Percentiles rank a stretch among this genome's conserved stretches.
phyloP scores from a whole-genome alignment of 1,140 invertebrate genomes.

The Sminthurinus signatus region DNA sequence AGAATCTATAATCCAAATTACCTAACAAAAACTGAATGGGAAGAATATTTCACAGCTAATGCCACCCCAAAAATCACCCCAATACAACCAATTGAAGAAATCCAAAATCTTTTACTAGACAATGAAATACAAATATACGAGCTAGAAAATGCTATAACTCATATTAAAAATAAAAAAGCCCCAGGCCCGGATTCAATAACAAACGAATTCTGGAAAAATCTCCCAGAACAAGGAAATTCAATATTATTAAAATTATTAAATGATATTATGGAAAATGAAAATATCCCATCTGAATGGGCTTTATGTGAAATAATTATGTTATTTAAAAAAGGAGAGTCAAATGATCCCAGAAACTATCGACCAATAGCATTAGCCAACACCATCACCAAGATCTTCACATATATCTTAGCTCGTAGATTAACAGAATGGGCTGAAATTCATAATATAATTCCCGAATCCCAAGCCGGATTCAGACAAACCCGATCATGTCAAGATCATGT shows the following conservation, averaged over 20 bases:
- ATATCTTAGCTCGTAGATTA: constrained; percentile 34
- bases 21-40: no score
- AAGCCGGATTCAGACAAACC: constrained; percentile 16
- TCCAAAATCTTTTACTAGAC: no score
- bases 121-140: not conserved
- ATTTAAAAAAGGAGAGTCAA: constrained; percentile 37
- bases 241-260: not conserved
- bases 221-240: not conserved
- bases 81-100: no score
- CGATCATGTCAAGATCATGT: constrained; percentile 15
- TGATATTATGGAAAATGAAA: constrained; percentile 1
- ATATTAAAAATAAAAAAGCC: constrained; percentile 19
- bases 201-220: constrained; percentile 15
- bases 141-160: not conserved
- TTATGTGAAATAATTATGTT: constrained; percentile 7
- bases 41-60: no score
- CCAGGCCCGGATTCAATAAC: constrained; percentile 31
- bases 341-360: constrained; percentile 38
- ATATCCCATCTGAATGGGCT: not conserved
- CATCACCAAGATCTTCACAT: constrained; percentile 41
- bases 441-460: constrained; percentile 22
- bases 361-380: no score
- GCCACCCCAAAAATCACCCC: no score
- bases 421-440: constrained; percentile 29
- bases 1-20: no score